phyloP scores from a whole-genome alignment of 2,113 vertebrate genomes.

The Melanotaenia duboulayi region DNA sequence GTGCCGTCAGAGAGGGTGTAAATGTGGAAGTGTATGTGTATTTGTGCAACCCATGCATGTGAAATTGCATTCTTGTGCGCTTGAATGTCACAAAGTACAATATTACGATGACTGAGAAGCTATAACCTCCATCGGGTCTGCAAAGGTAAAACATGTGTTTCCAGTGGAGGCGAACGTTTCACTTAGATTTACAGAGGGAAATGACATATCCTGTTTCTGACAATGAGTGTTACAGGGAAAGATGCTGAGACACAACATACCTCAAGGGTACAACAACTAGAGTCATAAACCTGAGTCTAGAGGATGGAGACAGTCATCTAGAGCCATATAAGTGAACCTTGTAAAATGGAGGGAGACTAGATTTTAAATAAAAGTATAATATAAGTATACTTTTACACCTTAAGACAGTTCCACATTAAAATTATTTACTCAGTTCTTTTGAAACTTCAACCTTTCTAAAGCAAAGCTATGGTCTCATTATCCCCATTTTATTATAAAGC shows the following conservation, averaged over 20 bases:
- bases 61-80: conserved; percentile 45
- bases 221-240: conserved; percentile 67
- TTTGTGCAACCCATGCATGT: conserved; percentile 31
- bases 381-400: conserved; percentile 32
- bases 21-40: conserved; percentile 13
- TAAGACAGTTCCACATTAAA: conserved; percentile 13
- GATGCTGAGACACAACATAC: conserved; percentile 70
- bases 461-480: conserved; percentile 14
- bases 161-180: conserved; percentile 65
- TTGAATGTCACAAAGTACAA: conserved; percentile 59
- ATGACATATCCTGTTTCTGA: conserved; percentile 76
- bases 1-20: conserved; percentile 10
- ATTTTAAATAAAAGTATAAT: conserved; percentile 55
- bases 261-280: conserved; percentile 57
- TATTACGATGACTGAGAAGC: conserved; percentile 67
- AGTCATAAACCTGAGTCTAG: conserved; percentile 61
- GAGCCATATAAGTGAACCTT: conserved; percentile 45
- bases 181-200: conserved; percentile 73
- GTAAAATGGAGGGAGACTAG: conserved; percentile 50
- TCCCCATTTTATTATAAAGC: conserved; percentile 6
- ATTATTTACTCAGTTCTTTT: conserved; percentile 5
- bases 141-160: conserved; percentile 81
- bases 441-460: conserved; percentile 10
- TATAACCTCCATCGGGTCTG: conserved; percentile 73
- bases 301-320: conserved; percentile 46